Percentiles rank a stretch among this genome's conserved stretches.
These are phyloP conservation scores for Oncorhynchus clarkii DNA, from an alignment of 2,113 vertebrate species.

Conservation along the genomic window DNA sequence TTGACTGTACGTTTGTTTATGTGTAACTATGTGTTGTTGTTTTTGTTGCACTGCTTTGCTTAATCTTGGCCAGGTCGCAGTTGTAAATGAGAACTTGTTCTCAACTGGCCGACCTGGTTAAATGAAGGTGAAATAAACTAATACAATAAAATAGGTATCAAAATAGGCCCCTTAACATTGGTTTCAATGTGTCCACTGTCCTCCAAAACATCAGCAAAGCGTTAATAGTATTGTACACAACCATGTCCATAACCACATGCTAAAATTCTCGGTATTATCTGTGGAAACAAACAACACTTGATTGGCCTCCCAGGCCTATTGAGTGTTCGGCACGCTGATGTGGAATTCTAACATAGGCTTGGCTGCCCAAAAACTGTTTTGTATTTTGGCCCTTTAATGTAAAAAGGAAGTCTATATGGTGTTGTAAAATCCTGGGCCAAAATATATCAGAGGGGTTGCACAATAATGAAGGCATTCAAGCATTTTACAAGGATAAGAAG, in stretches of 20 bases:
- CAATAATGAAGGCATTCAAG: slow-evolving; percentile 71
- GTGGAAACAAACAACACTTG: slow-evolving; percentile 10
- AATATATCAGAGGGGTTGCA: slow-evolving; percentile 76
- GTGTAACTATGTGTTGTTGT: too few relatives aligned
- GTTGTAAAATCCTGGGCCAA: slow-evolving; percentile 77
- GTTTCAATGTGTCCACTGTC: too few relatives aligned
- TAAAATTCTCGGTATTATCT: slow-evolving; percentile 7
- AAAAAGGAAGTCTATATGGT: slow-evolving; percentile 73
- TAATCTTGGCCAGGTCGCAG: too few relatives aligned
- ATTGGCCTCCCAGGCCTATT: slow-evolving; percentile 15
- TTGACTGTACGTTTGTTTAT: too few relatives aligned
- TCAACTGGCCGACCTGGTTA: too few relatives aligned
- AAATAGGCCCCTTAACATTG: too few relatives aligned
- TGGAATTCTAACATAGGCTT: slow-evolving; percentile 77
- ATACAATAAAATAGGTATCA: too few relatives aligned
- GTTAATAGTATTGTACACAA: too few relatives aligned
- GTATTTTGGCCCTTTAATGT: slow-evolving; percentile 76
- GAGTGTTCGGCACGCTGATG: slow-evolving; percentile 70
- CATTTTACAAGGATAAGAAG: slow-evolving; percentile 60
- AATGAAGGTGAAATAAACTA: too few relatives aligned
- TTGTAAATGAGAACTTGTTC: too few relatives aligned
- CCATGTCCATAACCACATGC: background rate
- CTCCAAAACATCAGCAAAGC: too few relatives aligned
- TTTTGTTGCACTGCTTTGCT: too few relatives aligned
- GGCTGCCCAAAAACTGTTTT: slow-evolving; percentile 67